A percentile compares a stretch with the other conserved stretches of the same genome.
phyloP scores from a whole-genome alignment of 1,140 invertebrate species.

The Drosophila kikkawai region DNA sequence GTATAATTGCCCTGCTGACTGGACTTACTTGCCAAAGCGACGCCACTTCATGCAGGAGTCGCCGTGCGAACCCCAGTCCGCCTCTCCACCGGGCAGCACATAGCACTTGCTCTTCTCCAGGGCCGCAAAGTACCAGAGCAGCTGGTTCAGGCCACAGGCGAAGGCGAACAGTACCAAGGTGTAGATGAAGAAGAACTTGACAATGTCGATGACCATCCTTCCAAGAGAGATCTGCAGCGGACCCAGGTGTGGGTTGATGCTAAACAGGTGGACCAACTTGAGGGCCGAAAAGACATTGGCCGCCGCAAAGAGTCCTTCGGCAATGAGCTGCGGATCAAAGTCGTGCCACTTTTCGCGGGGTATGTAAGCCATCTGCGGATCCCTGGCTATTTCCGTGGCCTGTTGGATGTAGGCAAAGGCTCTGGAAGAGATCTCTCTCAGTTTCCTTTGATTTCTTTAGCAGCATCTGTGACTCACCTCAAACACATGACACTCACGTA shows the following conservation, averaged over 20 bases:
- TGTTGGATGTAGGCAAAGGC: conserved; percentile 92
- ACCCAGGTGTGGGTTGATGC: conserved; percentile 95
- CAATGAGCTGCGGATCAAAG: conserved; percentile 97
- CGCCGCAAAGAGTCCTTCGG: conserved; percentile 97
- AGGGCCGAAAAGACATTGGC: conserved; percentile 95
- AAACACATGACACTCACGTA: conserved; percentile 93
- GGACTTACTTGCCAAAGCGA: conserved; percentile 88
- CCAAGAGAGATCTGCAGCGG: conserved; percentile 94
- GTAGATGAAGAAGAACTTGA: conserved; percentile 95
- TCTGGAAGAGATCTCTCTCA: conserved; percentile 33
- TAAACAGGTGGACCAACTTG: conserved; percentile 95
- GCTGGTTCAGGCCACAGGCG: conserved; percentile 93
- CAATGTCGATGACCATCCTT: conserved; percentile 94
- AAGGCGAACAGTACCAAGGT: conserved; percentile 93
- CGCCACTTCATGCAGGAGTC: conserved; percentile 93
- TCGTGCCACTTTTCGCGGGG: conserved; percentile 95
- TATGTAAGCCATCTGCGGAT: conserved; percentile 89
- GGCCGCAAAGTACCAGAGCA: conserved; percentile 96
- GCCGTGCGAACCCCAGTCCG: conserved; percentile 88
- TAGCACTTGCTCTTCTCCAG: conserved; percentile 92
- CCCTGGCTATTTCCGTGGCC: conserved; percentile 87
- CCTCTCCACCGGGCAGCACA: conserved; percentile 86
- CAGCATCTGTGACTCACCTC: conserved; percentile 82
- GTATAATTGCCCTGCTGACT: conserved; percentile 67
- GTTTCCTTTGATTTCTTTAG: background rate